phyloP scores from a whole-genome alignment of 1,140 invertebrate species.

The Drosophila arizonae region DNA sequence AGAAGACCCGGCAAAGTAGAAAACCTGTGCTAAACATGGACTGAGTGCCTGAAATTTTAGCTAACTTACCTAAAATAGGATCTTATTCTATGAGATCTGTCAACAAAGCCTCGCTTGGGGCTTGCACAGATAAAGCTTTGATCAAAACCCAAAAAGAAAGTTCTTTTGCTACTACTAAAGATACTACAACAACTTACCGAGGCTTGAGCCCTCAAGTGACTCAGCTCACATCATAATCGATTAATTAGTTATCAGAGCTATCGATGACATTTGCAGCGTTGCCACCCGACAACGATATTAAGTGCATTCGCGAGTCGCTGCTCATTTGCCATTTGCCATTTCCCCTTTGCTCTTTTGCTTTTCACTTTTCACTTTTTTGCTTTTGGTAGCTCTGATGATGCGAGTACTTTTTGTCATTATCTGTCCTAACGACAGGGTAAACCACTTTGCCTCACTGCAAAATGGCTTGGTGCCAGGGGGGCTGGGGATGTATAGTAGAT shows the following conservation, averaged over 20 bases:
- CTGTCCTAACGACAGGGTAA: conserved; percentile 57
- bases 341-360: no score
- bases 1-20: no score
- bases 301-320: conserved; percentile 3
- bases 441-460: conserved; percentile 58
- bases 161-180: no score
- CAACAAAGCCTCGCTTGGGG: no score
- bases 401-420: conserved; percentile 20
- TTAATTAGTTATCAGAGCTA: neutral
- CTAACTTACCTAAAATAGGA: no score
- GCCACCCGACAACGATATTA: neutral
- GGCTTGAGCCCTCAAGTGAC: neutral
- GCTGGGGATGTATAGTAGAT: no score
- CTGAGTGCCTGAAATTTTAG: no score
- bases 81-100: no score
- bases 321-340: neutral
- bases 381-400: conserved; percentile 7
- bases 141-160: no score
- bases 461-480: neutral
- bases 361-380: neutral
- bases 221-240: neutral
- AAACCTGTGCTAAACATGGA: no score
- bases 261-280: neutral
- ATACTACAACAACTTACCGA: no score
- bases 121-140: no score